Base-by-base conservation (phyloP, 2,113 vertebrate genomes). In the Micronycteris hirsuta region DNA sequence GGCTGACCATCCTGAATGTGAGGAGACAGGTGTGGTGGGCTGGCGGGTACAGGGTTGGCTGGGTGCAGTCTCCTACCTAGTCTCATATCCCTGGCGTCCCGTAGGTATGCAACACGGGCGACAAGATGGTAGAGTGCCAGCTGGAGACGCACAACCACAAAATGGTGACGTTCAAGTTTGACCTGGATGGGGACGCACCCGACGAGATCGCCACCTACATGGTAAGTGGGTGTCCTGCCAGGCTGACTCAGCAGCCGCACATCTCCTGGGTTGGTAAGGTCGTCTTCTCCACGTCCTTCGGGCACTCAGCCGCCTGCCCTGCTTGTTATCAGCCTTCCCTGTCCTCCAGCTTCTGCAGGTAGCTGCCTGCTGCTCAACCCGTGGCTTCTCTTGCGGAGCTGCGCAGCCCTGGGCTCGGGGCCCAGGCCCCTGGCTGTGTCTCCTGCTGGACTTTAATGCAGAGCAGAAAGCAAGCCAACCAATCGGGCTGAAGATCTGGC, bases 121-220 rank as follows among this genome's bases (percentile, higher is more conserved):
- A 99, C 98, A 99, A 99, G 98, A 99, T 99, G 99, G 99, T 99
- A 36, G 99, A 99, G 97, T 99, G 99, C 93, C 99, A 99, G 96
- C 98, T 99, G 78, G 99, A 99, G 96, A 99, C 99, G 6, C 99
- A 99, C 97, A 99, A 99, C 97, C 99, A 99, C 98, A 99, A 99
- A 98, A 99, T 99, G 99, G 99, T 99, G 97, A 99, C 99, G 0
- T 99, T 99, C 97, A 99, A 99, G 97, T 99, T 99, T 83, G 99
- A 99, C 96, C 98, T 99, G 97, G 99, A 99, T n/a, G 99, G 99
- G 41, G 99, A 99, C 0, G 99, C 99, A 0, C 99, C 99, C 0
- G 99, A 99, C 65, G 99, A 99, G 97, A 99, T 99, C 0, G 99
- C 99, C 43, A 99, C 98, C 17, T 99, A 99, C 93, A 99, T 99